Conservation (phyloP, 2,113 vertebrate genomes). For the Ceyx melanurus region DNA sequence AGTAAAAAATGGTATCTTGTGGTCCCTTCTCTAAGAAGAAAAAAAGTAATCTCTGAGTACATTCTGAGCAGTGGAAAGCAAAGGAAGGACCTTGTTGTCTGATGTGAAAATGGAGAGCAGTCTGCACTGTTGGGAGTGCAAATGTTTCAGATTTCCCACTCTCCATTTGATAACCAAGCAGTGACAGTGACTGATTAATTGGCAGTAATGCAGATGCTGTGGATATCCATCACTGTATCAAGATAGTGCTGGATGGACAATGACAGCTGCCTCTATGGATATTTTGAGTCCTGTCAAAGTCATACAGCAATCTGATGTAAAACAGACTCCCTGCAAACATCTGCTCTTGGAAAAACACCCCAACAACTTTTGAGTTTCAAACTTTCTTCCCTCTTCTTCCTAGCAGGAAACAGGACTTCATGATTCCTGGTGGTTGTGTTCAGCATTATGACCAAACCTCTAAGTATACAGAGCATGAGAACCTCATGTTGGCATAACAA, state of each 20-base stretch:
- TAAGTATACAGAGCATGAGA: background rate
- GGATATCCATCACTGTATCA: background rate
- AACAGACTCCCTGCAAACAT: conserved; percentile 22
- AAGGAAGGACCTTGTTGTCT: background rate
- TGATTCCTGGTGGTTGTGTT: background rate
- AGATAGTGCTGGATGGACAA: background rate
- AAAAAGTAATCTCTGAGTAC: background rate
- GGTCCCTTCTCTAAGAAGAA: background rate
- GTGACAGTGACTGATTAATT: conserved; percentile 58
- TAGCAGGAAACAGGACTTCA: background rate
- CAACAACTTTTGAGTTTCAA: background rate
- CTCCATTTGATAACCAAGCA: conserved; percentile 51
- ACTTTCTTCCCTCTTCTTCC: background rate
- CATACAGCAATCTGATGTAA: conserved; percentile 8
- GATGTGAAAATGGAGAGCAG: background rate
- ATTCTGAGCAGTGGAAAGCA: background rate
- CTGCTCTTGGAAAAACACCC: background rate
- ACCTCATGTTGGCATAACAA: rapidly evolving
- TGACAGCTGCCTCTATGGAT: conserved; percentile 24
- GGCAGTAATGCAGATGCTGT: conserved; percentile 31
- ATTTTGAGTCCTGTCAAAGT: conserved; percentile 35
- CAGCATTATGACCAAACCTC: background rate
- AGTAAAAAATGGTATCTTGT: background rate
- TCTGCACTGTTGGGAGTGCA: background rate
- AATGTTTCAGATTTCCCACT: conserved; percentile 45